These are phyloP conservation scores for Leucosticte australis DNA, from an alignment of 2,113 vertebrate species.

Conservation along the genomic window DNA sequence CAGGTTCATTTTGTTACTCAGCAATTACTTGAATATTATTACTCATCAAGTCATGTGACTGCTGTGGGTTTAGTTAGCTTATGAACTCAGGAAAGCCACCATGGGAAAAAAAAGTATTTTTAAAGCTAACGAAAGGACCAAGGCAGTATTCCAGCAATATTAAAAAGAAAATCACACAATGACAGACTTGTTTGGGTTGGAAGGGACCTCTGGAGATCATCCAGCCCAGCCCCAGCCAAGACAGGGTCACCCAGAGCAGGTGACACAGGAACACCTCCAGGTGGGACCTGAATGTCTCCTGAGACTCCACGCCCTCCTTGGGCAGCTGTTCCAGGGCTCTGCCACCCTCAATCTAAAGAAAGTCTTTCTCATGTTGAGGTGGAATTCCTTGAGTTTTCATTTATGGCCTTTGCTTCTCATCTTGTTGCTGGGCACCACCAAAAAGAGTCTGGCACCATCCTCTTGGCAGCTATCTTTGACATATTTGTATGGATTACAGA, in stretches of 20 bases:
- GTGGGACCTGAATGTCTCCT: not conserved
- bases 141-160: not conserved
- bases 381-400: not conserved
- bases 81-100: not conserved
- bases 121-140: not conserved
- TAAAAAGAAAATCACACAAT: not conserved
- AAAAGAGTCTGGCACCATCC: not conserved
- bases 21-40: not conserved
- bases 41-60: not conserved
- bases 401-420: not conserved
- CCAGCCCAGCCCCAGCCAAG: not conserved
- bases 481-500: not conserved
- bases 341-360: not conserved
- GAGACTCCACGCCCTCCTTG: accelerated
- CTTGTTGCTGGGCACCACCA: accelerated
- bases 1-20: not conserved
- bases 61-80: not conserved
- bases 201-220: not conserved
- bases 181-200: not conserved
- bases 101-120: not conserved
- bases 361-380: not conserved
- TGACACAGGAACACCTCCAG: not conserved
- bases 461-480: not conserved
- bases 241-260: not conserved
- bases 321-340: not conserved